Conservation (phyloP, 2,888 invertebrate genomes). For the Abrostola tripartita region DNA sequence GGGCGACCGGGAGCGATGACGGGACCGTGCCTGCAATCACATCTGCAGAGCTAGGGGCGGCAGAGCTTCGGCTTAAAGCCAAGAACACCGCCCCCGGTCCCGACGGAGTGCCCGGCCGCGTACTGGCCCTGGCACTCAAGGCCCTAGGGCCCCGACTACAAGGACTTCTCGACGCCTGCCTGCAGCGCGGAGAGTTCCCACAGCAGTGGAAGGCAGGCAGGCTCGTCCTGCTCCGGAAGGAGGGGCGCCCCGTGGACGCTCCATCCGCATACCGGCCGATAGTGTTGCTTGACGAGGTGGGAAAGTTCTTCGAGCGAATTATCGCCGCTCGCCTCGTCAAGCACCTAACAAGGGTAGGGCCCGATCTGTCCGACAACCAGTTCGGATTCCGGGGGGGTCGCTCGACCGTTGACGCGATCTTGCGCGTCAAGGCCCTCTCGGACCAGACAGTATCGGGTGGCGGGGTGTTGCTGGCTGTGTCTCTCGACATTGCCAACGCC, state of each 20-base stretch:
- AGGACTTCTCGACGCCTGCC: background rate
- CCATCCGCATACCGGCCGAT: background rate
- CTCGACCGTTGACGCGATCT: too few relatives aligned
- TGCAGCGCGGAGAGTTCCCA: background rate
- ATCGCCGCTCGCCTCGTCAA: background rate
- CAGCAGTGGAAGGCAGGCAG: slow-evolving; percentile 1
- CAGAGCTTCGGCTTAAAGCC: background rate
- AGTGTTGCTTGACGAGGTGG: background rate
- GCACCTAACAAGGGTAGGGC: too few relatives aligned
- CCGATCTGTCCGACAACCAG: too few relatives aligned
- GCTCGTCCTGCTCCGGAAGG: slow-evolving; percentile 1
- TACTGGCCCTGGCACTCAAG: background rate
- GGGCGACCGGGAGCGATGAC: too few relatives aligned
- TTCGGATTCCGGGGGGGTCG: too few relatives aligned
- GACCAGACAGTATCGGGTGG: too few relatives aligned
- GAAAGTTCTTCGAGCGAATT: slow-evolving; percentile 1
- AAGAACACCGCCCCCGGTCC: background rate
- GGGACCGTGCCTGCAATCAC: background rate
- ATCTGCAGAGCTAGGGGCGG: background rate
- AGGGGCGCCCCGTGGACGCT: background rate
- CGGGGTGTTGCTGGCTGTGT: too few relatives aligned
- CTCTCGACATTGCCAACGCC: too few relatives aligned
- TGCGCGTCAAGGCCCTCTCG: too few relatives aligned
- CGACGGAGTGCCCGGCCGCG: background rate
- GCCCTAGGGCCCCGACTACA: background rate